Percentiles rank a stretch among this genome's conserved stretches.
Conservation (phyloP, 1,140 invertebrate genomes). For the Nylanderia fulva region DNA sequence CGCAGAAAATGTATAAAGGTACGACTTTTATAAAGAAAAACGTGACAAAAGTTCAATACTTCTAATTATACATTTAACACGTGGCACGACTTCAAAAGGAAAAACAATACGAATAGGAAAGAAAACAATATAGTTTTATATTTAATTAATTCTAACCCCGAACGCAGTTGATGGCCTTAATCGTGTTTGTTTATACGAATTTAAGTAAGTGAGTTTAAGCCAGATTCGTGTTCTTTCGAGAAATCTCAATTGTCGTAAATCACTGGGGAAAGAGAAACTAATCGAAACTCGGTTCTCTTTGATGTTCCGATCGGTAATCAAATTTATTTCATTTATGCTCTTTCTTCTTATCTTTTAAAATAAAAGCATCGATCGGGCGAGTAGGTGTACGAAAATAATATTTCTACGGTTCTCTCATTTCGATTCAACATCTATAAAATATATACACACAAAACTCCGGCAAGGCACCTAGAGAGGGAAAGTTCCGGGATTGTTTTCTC, state of each 20-base stretch:
- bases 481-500: background rate
- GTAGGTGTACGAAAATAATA: background rate
- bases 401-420: background rate
- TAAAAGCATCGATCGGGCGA: background rate
- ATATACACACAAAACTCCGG: background rate
- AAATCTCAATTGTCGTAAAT: background rate
- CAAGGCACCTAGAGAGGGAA: background rate
- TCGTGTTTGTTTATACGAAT: constrained; percentile 28
- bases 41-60: background rate
- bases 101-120: background rate
- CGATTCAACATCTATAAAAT: background rate
- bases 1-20: background rate
- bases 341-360: constrained; percentile 10
- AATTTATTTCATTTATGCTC: background rate
- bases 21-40: background rate
- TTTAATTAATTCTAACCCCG: background rate
- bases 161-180: background rate
- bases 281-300: background rate
- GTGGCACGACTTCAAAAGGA: background rate
- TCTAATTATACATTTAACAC: background rate
- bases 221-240: background rate
- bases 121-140: background rate
- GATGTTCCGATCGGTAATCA: background rate
- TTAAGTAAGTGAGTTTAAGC: background rate
- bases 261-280: background rate